These are phyloP conservation scores for Sardina pilchardus DNA, from an alignment of 2,113 vertebrate species.

Conservation along the genomic window DNA sequence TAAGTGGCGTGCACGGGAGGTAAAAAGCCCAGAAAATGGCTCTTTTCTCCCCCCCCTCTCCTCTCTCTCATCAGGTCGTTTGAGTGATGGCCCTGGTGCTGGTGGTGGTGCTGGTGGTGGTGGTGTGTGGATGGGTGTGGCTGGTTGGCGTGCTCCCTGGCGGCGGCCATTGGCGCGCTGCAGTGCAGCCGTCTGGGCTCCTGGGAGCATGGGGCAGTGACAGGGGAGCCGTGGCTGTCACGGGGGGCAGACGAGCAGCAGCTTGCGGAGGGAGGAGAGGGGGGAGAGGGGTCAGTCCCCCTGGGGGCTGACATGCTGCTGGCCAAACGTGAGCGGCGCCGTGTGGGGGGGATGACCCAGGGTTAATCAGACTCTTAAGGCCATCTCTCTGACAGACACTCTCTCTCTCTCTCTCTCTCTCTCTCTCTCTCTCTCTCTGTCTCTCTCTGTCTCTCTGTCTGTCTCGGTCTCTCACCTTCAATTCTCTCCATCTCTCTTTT, in stretches of 20 bases:
- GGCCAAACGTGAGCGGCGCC: slow-evolving; percentile 61
- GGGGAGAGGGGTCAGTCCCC: slow-evolving; percentile 51
- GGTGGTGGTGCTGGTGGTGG: not conserved
- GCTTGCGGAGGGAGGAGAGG: slow-evolving; percentile 30
- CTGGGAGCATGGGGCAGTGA: not conserved
- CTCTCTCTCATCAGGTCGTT: not conserved
- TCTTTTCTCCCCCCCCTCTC: slow-evolving; percentile 37
- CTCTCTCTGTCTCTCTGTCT: not conserved
- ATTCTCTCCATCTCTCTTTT: not conserved
- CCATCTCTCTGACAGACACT: slow-evolving; percentile 55
- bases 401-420: not conserved
- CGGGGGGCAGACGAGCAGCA: not conserved
- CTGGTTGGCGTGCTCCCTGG: not conserved
- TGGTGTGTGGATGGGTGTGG: not conserved
- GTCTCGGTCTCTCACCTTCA: not conserved
- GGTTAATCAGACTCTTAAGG: slow-evolving; percentile 75
- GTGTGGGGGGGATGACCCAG: slow-evolving; percentile 61
- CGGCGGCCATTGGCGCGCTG: not conserved
- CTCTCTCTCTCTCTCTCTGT: not conserved
- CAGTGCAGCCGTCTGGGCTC: not conserved
- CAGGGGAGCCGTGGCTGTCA: slow-evolving; percentile 8
- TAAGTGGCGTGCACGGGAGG: slow-evolving; percentile 57
- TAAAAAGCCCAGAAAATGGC: slow-evolving; percentile 59
- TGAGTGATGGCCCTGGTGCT: slow-evolving; percentile 7
- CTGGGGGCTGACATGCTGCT: slow-evolving; percentile 40